Percentiles rank a stretch among this genome's conserved stretches.
Evolutionary conservation across 1,140 invertebrate species (phyloP).

Genomic region (Fopius arisanus): DNA sequence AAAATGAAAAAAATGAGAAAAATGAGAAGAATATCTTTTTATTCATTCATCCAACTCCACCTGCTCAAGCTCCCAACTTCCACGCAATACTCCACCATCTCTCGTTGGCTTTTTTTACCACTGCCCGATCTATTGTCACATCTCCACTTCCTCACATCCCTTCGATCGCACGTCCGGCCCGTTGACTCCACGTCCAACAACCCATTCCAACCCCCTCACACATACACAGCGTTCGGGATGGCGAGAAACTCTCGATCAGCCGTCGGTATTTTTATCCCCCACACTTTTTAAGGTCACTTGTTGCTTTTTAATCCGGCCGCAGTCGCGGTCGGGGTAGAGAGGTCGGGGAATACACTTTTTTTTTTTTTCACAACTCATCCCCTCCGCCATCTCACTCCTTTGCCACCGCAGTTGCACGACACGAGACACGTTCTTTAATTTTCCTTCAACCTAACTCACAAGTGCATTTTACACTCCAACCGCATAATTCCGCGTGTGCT

Average conservation of each 20-base stretch:
- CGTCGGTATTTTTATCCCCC: conserved; percentile 60
- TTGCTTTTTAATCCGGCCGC: conserved; percentile 60
- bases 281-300: conserved; percentile 63
- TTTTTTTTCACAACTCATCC: conserved; percentile 2
- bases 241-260: conserved; percentile 59
- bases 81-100: background rate
- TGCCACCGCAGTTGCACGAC: conserved; percentile 35
- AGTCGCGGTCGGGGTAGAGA: conserved; percentile 32
- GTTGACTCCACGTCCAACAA: conserved; percentile 42
- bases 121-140: conserved; percentile 29
- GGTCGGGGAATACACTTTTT: conserved; percentile 19
- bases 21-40: background rate
- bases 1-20: no score
- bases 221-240: conserved; percentile 33
- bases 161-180: conserved; percentile 49
- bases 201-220: background rate
- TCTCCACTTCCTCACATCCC: conserved; percentile 22
- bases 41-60: background rate
- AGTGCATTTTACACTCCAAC: conserved; percentile 7
- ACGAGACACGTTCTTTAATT: conserved; percentile 49
- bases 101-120: conserved; percentile 23
- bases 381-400: background rate
- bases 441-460: conserved; percentile 32
- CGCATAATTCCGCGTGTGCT: background rate
- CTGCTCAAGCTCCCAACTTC: background rate